Base-by-base conservation (phyloP, 2,113 vertebrate genomes). In the Machaerirhynchus nigripectus region DNA sequence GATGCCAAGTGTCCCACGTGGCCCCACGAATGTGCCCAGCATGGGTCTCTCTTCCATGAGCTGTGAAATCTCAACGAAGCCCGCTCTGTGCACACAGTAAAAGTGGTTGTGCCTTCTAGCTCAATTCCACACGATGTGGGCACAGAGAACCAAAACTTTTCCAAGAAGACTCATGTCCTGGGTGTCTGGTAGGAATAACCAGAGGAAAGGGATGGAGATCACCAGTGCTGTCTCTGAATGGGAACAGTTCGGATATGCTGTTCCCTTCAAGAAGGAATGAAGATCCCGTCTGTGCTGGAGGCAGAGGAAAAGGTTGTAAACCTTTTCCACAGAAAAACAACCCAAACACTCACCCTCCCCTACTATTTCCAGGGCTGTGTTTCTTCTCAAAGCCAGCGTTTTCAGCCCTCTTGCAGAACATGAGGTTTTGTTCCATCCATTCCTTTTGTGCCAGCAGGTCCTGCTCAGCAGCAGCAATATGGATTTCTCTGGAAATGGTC, bases 51-150 rank as follows among this genome's bases (percentile, higher is more conserved):
- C 16, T 55, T 22, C 44, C 53, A 9, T 2, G 3, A 42, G 33
- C 59, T 64, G 30, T 3, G 7, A 52, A 79, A 74, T 47, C 37
- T 37, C 27, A 37, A 14, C 8, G 7, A 6, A 57, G 27, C 60
- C 42, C 0, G 0, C 16, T 8, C 65, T 8, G 50, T 12, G 44
- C 6, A 3, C 6, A 2, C 0, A 1, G 22, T 10, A 23, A 70
- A 80, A 39, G 61, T 9, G 24, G 50, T n/a, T 15, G 5, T 26
- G 11, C 21, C 39, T 70, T 75, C 49, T 31, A 59, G 35, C 31
- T 55, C 35, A 31, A 28, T 55, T 47, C 50, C 40, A 11, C 6
- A 1, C 4, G 7, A 39, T 26, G 24, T 9, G 59, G 49, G 53
- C 76, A 30, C 14, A 10, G 70, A 53, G 39, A 82, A 77, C 14